Percentiles rank a stretch among this genome's conserved stretches.
Conservation (phyloP, 2,888 invertebrate genomes). For the Rhingia campestris region DNA sequence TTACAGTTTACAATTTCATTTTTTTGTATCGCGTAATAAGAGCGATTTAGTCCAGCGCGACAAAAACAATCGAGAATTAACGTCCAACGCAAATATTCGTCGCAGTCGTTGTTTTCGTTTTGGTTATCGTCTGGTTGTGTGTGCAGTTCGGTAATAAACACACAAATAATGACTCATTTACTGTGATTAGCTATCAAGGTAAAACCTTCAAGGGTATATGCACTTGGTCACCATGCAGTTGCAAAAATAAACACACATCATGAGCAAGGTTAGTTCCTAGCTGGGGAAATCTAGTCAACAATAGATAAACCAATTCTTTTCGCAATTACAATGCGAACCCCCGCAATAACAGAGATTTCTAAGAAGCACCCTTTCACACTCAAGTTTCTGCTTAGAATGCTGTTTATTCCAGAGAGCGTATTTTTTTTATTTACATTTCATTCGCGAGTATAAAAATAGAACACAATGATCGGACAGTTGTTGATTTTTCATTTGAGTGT, state of each 20-base stretch:
- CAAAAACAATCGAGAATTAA: slow-evolving; percentile 32
- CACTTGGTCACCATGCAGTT: slow-evolving; percentile 25
- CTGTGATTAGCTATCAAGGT: slow-evolving; percentile 65
- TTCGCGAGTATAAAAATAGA: slow-evolving; percentile 39
- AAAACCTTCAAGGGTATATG: slow-evolving; percentile 31
- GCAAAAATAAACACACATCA: not conserved
- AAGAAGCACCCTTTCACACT: no score
- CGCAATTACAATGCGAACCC: not conserved
- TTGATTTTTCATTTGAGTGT: not conserved
- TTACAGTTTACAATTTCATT: slow-evolving; percentile 8
- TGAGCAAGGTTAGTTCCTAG: not conserved
- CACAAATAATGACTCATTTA: slow-evolving; percentile 60
- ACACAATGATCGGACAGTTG: slow-evolving; percentile 17
- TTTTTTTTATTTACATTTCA: slow-evolving; percentile 32
- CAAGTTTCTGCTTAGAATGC: not conserved
- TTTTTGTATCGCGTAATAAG: slow-evolving; percentile 49
- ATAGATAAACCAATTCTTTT: slow-evolving; percentile 17
- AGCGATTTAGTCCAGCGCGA: slow-evolving; percentile 48
- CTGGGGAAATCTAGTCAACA: slow-evolving; percentile 16
- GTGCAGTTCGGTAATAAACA: slow-evolving; percentile 44
- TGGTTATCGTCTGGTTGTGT: slow-evolving; percentile 5
- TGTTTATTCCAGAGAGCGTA: slow-evolving; percentile 1
- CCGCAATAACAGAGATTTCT: not conserved
- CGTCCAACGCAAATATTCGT: not conserved
- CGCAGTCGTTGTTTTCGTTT: no score